These are phyloP conservation scores for Diadumene lineata DNA, from an alignment of 92 coral and sea anemone species.

Conservation along the genomic window DNA sequence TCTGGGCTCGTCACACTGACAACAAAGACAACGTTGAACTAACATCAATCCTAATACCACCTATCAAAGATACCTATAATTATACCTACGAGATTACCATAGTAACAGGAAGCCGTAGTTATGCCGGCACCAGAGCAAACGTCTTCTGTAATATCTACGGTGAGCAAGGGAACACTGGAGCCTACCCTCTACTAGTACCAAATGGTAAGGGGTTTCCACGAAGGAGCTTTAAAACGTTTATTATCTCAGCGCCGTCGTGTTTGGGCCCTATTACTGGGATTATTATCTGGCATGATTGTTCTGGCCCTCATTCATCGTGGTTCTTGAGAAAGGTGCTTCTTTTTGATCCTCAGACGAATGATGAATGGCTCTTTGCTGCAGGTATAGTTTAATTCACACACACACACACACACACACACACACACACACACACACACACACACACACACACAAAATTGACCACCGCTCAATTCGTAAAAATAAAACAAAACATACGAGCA, in stretches of 20 bases:
- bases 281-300: slow-evolving; percentile 74
- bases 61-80: slow-evolving; percentile 26
- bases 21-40: slow-evolving; percentile 50
- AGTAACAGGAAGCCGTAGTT: slow-evolving; percentile 60
- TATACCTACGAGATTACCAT: slow-evolving; percentile 64
- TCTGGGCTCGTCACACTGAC: slow-evolving; percentile 65
- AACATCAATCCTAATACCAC: slow-evolving; percentile 58
- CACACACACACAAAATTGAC: too few relatives aligned
- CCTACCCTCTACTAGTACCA: slow-evolving; percentile 45
- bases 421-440: not conserved
- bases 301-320: slow-evolving; percentile 66
- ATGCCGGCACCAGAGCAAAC: slow-evolving; percentile 61
- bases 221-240: slow-evolving; percentile 64
- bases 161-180: slow-evolving; percentile 40
- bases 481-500: too few relatives aligned
- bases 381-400: slow-evolving; percentile 35
- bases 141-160: slow-evolving; percentile 69
- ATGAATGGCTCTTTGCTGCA: slow-evolving; percentile 58
- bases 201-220: slow-evolving; percentile 52
- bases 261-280: slow-evolving; percentile 56
- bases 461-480: too few relatives aligned
- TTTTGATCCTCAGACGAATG: slow-evolving; percentile 55
- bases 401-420: too few relatives aligned
- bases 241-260: slow-evolving; percentile 46
- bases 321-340: slow-evolving; percentile 50